Evolutionary conservation across 2,888 invertebrate species (phyloP), one percentile per base, ranked within the genome.

Genomic region (Spialia ferax): DNA sequence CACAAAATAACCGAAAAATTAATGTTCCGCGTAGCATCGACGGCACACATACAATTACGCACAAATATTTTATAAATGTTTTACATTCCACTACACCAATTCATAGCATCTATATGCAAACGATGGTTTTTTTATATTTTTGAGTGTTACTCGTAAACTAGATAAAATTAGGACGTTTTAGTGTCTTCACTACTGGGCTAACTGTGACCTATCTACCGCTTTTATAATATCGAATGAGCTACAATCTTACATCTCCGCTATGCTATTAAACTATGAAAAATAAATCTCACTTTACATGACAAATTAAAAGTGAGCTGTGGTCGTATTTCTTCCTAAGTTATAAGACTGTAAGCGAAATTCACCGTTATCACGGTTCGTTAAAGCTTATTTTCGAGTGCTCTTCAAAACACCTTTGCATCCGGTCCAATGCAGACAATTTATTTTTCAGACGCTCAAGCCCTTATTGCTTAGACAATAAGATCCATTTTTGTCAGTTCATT

Each of bases 241-340:
- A 38, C 61, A 60, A 71, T 71, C 64, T 70, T 63, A 66, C 71
- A 71, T 69, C 67, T 69, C 50, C 48, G 35, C 10, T 23, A 59
- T 59, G 50, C 70, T 69, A 72, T 74, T 74, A 71, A 71, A 72
- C 69, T 68, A 68, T 70, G 68, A 71, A 70, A 63, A 70, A 73
- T 74, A 73, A 74, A 73, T 73, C 72, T 73, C 68, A 68, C 73
- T 74, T 73, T 74, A 73, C 71, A 68, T 72, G 73, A 74, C 74
- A 73, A 74, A 74, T 74, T 74, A 74, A 74, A 74, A 72, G 62
- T 63, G 70, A 72, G 69, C 68, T 65, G 63, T 59, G 65, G 55
- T 66, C 61, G 52, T 70, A 65, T 50, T 65, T 50, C 64, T 57
- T 11, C 35, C 50, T 18, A 50, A 59, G 18, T 52, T 45, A 48